phyloP scores from a whole-genome alignment of 37 sponge, comb jelly and placozoan genomes.

The Cliona cf. orientalis region DNA sequence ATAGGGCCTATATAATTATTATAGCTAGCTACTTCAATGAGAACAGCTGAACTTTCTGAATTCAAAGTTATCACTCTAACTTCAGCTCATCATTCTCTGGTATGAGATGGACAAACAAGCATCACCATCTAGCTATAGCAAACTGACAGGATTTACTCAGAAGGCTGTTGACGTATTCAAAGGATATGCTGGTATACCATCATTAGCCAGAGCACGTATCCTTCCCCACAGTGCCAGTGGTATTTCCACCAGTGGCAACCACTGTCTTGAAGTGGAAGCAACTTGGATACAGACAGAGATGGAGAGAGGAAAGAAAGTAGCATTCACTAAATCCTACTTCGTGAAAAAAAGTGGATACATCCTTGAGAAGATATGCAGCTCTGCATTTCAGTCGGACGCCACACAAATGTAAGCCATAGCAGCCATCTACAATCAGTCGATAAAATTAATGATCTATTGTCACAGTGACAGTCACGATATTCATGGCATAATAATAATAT shows the following conservation, averaged over 20 bases:
- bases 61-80: no score
- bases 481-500: not conserved
- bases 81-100: no score
- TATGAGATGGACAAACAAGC: no score
- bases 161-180: slow-evolving; percentile 17
- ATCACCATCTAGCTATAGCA: no score
- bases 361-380: not conserved
- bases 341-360: slow-evolving; percentile 1
- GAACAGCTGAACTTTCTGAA: no score
- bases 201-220: not conserved
- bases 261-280: slow-evolving; percentile 33
- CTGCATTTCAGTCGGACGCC: slow-evolving; percentile 51
- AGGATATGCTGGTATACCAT: slow-evolving; percentile 21
- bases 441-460: no score
- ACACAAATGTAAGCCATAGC: slow-evolving; percentile 43
- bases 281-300: slow-evolving; percentile 75
- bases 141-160: no score
- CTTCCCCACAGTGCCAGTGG: no score
- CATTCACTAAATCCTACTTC: slow-evolving; percentile 41
- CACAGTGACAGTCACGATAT: no score
- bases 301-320: slow-evolving; percentile 64
- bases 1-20: no score
- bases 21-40: no score
- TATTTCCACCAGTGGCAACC: not conserved
- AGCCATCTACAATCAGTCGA: no score